Percentiles rank a stretch among this genome's conserved stretches.
Evolutionary conservation across 2,113 vertebrate genomes (phyloP).

Genomic region (Polypterus senegalus): DNA sequence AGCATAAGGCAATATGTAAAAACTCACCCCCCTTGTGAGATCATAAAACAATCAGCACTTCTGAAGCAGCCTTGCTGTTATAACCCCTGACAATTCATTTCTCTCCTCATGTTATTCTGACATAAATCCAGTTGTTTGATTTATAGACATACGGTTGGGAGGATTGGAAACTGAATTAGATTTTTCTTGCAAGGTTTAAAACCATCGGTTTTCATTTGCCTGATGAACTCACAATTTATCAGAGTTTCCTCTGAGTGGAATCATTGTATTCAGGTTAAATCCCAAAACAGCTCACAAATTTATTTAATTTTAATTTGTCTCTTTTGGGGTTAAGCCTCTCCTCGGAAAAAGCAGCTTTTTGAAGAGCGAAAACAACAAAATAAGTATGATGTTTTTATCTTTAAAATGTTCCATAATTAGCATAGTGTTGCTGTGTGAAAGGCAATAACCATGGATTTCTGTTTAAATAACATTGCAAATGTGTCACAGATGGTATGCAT

Average conservation of each 20-base stretch:
- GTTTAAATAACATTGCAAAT: too few species aligned
- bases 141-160: slow-evolving; percentile 7
- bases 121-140: slow-evolving; percentile 8
- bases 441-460: too few species aligned
- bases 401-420: too few species aligned
- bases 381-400: too few species aligned
- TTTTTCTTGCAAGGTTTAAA: slow-evolving; percentile 2
- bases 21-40: not conserved
- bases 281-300: not conserved
- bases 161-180: slow-evolving; percentile 7
- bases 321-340: slow-evolving; percentile 1
- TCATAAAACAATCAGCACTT: slow-evolving; percentile 7
- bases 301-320: slow-evolving; percentile 4
- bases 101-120: not conserved
- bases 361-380: too few species aligned
- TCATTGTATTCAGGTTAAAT: not conserved
- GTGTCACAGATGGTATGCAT: too few species aligned
- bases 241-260: not conserved
- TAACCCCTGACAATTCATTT: slow-evolving; percentile 8
- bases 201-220: slow-evolving; percentile 4
- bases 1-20: too few species aligned
- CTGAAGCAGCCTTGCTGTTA: not conserved
- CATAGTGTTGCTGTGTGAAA: too few species aligned
- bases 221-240: slow-evolving; percentile 5
- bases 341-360: too few species aligned